Evolutionary conservation across 2,888 invertebrate genomes (phyloP).

Genomic region (Endotricha flammealis): DNA sequence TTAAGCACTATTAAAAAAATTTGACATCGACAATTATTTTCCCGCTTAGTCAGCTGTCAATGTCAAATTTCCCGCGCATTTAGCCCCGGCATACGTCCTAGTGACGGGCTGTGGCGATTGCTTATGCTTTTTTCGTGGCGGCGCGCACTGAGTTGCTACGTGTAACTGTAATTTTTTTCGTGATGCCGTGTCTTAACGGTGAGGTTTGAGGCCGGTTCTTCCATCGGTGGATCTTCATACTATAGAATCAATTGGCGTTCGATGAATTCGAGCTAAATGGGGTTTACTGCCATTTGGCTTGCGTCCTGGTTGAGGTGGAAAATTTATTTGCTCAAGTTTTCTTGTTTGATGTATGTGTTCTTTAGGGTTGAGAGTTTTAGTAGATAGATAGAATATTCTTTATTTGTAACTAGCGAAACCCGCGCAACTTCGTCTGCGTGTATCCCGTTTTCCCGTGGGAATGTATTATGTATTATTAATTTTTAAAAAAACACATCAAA

Average conservation of each 20-base stretch:
- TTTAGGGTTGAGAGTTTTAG: too few species aligned
- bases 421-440: too few species aligned
- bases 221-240: conserved; percentile 41
- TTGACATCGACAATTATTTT: conserved; percentile 9
- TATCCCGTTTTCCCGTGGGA: too few species aligned
- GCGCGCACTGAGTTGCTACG: conserved; percentile 41
- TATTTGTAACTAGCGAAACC: too few species aligned
- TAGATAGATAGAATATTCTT: too few species aligned
- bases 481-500: too few species aligned
- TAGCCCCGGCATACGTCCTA: conserved; percentile 55
- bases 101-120: conserved; percentile 54
- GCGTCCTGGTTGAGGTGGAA: not conserved
- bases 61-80: conserved; percentile 52
- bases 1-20: conserved; percentile 25
- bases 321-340: too few species aligned
- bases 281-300: conserved; percentile 7
- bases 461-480: too few species aligned
- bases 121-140: conserved; percentile 69
- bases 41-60: conserved; percentile 58
- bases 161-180: conserved; percentile 74
- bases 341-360: too few species aligned
- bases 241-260: conserved; percentile 40
- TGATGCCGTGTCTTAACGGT: conserved; percentile 64
- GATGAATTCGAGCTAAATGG: conserved; percentile 31
- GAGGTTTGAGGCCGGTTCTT: conserved; percentile 57